Percentiles rank a stretch among this genome's conserved stretches.
phyloP scores from a whole-genome alignment of 2,888 invertebrate species.

The Stenoptilia bipunctidactyla region DNA sequence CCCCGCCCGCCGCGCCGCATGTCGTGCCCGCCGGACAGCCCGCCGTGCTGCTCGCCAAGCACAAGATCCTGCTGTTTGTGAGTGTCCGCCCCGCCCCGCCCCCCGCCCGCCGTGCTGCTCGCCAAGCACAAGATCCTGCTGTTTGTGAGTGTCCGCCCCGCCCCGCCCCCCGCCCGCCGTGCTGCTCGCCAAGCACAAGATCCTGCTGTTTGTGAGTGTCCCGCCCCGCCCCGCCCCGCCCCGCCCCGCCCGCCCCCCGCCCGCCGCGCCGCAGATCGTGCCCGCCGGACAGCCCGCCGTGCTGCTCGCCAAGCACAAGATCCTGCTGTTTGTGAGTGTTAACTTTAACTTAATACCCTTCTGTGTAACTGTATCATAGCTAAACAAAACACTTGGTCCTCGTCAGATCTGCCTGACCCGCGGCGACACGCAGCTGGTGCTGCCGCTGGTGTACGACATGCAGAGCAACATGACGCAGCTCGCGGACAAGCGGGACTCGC shows the following conservation, averaged over 20 bases:
- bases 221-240: conserved; percentile 76
- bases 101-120: conserved; percentile 90
- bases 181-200: conserved; percentile 91
- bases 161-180: conserved; percentile 88
- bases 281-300: conserved; percentile 93
- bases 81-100: conserved; percentile 74
- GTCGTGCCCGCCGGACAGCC: conserved; percentile 93
- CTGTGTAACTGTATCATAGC: too few species aligned
- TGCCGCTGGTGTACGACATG: conserved; percentile 93
- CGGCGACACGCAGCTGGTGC: conserved; percentile 74
- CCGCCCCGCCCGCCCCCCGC: conserved; percentile 93
- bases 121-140: conserved; percentile 88
- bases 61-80: conserved; percentile 93
- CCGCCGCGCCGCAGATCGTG: conserved; percentile 87
- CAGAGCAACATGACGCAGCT: conserved; percentile 87
- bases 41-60: conserved; percentile 86
- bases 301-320: conserved; percentile 86
- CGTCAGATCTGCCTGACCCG: conserved; percentile 55
- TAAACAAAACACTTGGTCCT: too few species aligned
- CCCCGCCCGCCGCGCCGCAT: conserved; percentile 89
- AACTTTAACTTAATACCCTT: too few species aligned
- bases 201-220: conserved; percentile 78
- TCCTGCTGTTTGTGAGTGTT: conserved; percentile 90
- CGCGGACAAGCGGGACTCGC: conserved; percentile 83
- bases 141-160: too few species aligned